Conservation (phyloP, 2,113 vertebrate genomes). For the Hoplias malabaricus region DNA sequence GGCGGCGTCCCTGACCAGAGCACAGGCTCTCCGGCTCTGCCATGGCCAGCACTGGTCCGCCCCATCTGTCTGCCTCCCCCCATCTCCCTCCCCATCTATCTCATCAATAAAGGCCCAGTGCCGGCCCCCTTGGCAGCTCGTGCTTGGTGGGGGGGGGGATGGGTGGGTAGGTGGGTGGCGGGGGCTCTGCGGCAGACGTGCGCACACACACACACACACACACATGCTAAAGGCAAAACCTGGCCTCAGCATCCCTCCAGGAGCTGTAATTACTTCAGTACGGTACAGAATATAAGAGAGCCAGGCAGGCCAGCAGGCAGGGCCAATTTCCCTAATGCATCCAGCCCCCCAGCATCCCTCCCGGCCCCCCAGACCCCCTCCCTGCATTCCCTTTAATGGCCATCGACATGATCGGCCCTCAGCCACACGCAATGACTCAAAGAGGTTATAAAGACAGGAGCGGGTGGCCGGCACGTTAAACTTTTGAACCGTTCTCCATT, state of each 20-base stretch:
- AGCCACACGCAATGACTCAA: constrained; percentile 67
- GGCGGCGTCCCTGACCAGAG: constrained; percentile 19
- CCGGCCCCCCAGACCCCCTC: background rate
- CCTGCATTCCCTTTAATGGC: constrained; percentile 51
- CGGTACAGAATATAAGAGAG: constrained; percentile 46
- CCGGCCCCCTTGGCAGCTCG: constrained; percentile 40
- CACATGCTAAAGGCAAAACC: constrained; percentile 38
- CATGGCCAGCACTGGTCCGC: constrained; percentile 32
- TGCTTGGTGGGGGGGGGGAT: constrained; percentile 29
- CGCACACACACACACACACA: constrained; percentile 35
- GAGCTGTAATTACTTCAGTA: constrained; percentile 57
- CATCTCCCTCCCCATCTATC: constrained; percentile 66
- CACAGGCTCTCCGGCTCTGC: constrained; percentile 30
- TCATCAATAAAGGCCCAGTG: constrained; percentile 75
- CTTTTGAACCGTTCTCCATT: constrained; percentile 72
- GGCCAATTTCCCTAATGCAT: constrained; percentile 61
- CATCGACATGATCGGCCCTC: constrained; percentile 53
- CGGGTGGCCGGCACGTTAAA: constrained; percentile 58
- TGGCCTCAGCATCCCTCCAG: constrained; percentile 52
- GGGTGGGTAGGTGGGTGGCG: constrained; percentile 22
- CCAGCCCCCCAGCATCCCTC: background rate
- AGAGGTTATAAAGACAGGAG: constrained; percentile 66
- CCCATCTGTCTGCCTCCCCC: constrained; percentile 38
- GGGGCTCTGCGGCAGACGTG: constrained; percentile 58
- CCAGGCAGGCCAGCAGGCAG: constrained; percentile 29